phyloP scores from a whole-genome alignment of 2,797 vertebrate genomes.

The Chaetophractus vellerosus region DNA sequence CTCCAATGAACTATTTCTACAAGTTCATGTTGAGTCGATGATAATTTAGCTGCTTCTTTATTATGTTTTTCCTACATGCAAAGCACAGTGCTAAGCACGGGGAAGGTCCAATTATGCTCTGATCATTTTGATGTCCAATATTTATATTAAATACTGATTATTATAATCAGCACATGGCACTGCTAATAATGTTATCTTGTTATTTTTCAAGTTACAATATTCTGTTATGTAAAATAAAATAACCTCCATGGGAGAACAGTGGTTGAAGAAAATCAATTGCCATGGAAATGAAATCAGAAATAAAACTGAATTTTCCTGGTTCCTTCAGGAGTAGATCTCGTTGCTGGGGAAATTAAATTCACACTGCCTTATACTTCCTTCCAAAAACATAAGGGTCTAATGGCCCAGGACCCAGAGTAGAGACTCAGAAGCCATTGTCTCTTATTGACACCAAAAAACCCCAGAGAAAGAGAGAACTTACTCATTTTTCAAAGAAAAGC shows the following conservation, averaged over 20 bases:
- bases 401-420: neutral
- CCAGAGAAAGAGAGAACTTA: conserved; percentile 69
- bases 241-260: neutral
- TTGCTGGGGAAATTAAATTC: conserved; percentile 45
- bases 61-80: conserved; percentile 37
- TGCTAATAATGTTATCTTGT: conserved; percentile 19
- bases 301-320: conserved; percentile 57
- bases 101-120: conserved; percentile 43
- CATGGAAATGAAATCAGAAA: conserved; percentile 59
- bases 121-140: conserved; percentile 24
- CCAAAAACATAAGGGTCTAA: conserved; percentile 45
- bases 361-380: neutral
- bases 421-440: conserved; percentile 22
- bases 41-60: conserved; percentile 45
- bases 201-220: conserved; percentile 58
- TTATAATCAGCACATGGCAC: conserved; percentile 8
- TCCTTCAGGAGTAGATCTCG: conserved; percentile 43
- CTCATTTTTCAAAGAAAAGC: conserved; percentile 72
- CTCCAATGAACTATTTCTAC: neutral
- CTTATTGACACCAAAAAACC: conserved; percentile 32
- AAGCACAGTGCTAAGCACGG: neutral
- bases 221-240: conserved; percentile 34
- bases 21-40: conserved; percentile 56
- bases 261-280: conserved; percentile 34
- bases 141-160: conserved; percentile 24